phyloP scores from a whole-genome alignment of 2,797 vertebrate species.

The Cuniculus paca region DNA sequence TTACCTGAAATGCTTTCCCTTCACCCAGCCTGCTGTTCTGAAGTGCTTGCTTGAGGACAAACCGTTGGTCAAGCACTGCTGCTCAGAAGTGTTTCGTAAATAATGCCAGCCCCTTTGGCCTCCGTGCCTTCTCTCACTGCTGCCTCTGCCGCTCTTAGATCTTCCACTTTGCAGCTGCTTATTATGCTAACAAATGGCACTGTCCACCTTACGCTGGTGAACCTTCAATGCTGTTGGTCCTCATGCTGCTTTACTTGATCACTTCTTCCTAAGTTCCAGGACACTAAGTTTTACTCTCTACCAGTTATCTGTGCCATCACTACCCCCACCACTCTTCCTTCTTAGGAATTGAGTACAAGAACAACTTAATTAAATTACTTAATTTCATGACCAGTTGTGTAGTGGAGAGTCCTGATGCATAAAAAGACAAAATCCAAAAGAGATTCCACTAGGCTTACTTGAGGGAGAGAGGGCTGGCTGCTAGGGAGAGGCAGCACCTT shows the following conservation, averaged over 20 bases:
- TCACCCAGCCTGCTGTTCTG: background rate
- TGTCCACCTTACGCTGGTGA: background rate
- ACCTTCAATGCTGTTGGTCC: background rate
- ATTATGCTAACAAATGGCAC: background rate
- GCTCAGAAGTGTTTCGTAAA: background rate
- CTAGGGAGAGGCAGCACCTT: background rate
- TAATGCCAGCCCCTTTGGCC: too few relatives aligned
- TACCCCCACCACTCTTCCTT: background rate
- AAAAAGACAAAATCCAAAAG: background rate
- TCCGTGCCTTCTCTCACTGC: background rate
- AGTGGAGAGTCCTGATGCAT: background rate
- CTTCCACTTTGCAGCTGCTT: background rate
- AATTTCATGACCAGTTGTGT: background rate
- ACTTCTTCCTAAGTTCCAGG: background rate
- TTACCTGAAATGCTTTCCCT: background rate
- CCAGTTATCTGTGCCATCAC: background rate
- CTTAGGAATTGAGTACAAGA: background rate
- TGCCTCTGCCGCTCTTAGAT: background rate
- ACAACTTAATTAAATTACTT: background rate
- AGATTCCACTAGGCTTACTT: background rate
- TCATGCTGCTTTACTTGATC: background rate
- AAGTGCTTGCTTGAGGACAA: background rate
- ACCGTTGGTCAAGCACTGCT: background rate
- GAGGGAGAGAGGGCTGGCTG: background rate
- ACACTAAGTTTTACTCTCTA: background rate